These are phyloP conservation scores for Bellardia pandia DNA, from an alignment of 2,888 invertebrate genomes.

Conservation along the genomic window DNA sequence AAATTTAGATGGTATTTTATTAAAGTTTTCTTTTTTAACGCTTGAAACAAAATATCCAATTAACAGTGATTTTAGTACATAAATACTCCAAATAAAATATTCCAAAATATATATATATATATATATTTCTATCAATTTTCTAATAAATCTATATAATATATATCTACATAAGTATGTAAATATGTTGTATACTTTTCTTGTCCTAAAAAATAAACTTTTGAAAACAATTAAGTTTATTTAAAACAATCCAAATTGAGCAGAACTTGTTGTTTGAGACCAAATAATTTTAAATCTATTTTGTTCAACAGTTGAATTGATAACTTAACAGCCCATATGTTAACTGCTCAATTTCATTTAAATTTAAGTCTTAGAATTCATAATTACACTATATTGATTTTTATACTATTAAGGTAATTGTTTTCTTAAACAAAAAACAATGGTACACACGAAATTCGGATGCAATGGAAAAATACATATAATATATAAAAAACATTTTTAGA, in stretches of 20 bases:
- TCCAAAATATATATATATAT: constrained; percentile 56
- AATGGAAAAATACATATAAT: not conserved
- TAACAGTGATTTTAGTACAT: constrained; percentile 35
- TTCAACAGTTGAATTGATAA: constrained; percentile 13
- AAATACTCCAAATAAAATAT: constrained; percentile 48
- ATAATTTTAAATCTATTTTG: not conserved
- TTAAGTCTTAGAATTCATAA: constrained; percentile 21
- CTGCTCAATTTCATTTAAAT: not conserved
- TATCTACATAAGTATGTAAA: not conserved
- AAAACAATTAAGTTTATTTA: constrained; percentile 29
- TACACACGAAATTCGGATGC: not conserved
- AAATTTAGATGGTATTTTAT: not conserved
- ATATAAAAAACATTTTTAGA: too few relatives aligned
- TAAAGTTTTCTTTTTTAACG: not conserved
- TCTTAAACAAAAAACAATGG: constrained; percentile 1
- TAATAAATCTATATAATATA: constrained; percentile 35
- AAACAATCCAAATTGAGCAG: not conserved
- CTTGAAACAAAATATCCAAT: constrained; percentile 24
- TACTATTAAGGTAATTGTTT: constrained; percentile 16
- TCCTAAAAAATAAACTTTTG: not conserved
- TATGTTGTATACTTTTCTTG: constrained; percentile 36
- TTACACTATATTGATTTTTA: not conserved
- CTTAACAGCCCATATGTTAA: not conserved
- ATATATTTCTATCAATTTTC: constrained; percentile 21
- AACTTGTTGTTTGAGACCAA: not conserved